These are phyloP conservation scores for Spea bombifrons DNA, from an alignment of 2,113 vertebrate species.

Conservation along the genomic window DNA sequence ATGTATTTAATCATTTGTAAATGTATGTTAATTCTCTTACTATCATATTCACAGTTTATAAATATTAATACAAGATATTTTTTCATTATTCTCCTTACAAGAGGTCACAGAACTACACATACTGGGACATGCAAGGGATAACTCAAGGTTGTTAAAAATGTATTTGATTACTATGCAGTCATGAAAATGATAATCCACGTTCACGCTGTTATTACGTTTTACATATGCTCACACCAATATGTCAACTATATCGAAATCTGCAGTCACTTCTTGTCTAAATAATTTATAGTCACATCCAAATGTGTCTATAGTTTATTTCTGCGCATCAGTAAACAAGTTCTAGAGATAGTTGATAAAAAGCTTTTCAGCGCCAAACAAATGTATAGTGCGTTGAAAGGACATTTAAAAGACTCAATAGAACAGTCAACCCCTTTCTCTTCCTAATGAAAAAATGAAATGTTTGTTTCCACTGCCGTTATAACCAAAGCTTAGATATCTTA, in stretches of 20 bases:
- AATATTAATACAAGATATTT: conserved; percentile 31
- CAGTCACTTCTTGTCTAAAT: background rate
- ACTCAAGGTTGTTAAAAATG: conserved; percentile 26
- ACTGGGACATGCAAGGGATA: conserved; percentile 18
- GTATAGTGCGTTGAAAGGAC: background rate
- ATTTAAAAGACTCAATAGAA: background rate
- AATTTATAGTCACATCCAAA: background rate
- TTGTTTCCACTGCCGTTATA: too few relatives aligned
- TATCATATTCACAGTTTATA: conserved; percentile 25
- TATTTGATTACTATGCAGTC: conserved; percentile 19
- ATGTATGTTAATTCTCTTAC: conserved; percentile 23
- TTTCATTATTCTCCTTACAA: conserved; percentile 3
- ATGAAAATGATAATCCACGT: conserved; percentile 14
- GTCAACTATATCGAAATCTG: background rate
- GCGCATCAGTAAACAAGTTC: background rate
- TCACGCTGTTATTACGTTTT: background rate
- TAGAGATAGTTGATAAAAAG: background rate
- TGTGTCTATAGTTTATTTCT: background rate
- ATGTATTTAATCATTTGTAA: conserved; percentile 37
- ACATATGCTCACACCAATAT: background rate
- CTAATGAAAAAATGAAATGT: background rate
- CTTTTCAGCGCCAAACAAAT: background rate
- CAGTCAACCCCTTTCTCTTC: background rate
- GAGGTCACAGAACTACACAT: conserved; percentile 23
- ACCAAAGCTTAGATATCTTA: background rate